Percentiles rank a stretch among this genome's conserved stretches.
These are phyloP conservation scores for Mermis nigrescens DNA, from an alignment of 2,888 invertebrate genomes.

Conservation along the genomic window DNA sequence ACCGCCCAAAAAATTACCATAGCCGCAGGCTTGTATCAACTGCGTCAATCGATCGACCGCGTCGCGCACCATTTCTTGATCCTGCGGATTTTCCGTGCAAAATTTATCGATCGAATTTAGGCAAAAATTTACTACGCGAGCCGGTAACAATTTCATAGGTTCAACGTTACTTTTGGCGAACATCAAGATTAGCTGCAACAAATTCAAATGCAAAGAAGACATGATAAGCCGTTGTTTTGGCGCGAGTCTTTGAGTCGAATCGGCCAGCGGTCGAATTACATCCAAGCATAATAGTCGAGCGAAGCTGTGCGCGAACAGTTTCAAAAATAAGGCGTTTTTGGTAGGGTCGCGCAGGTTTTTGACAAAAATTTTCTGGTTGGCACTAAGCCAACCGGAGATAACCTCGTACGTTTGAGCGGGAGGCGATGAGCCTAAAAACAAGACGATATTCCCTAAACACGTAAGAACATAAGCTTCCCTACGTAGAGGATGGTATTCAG, in stretches of 20 bases:
- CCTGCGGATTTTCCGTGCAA: background rate
- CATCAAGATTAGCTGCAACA: background rate
- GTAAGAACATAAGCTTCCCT: no score
- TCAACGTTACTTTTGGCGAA: background rate
- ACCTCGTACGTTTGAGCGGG: background rate
- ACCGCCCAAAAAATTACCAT: background rate
- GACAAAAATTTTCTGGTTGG: background rate
- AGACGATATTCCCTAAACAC: no score
- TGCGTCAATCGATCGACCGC: background rate
- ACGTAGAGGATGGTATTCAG: no score
- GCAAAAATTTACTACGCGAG: background rate
- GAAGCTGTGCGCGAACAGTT: background rate
- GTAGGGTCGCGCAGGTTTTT: background rate
- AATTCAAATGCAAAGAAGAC: background rate
- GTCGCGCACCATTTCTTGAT: background rate
- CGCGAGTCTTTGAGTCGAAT: background rate
- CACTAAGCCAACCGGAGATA: background rate
- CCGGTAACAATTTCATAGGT: background rate
- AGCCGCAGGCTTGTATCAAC: background rate
- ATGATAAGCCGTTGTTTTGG: background rate
- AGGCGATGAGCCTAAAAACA: background rate
- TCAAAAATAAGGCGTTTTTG: background rate
- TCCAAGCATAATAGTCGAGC: background rate
- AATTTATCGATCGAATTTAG: background rate
- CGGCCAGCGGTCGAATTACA: background rate